phyloP scores from a whole-genome alignment of 2,888 invertebrate genomes.

The Agrochola circellaris region DNA sequence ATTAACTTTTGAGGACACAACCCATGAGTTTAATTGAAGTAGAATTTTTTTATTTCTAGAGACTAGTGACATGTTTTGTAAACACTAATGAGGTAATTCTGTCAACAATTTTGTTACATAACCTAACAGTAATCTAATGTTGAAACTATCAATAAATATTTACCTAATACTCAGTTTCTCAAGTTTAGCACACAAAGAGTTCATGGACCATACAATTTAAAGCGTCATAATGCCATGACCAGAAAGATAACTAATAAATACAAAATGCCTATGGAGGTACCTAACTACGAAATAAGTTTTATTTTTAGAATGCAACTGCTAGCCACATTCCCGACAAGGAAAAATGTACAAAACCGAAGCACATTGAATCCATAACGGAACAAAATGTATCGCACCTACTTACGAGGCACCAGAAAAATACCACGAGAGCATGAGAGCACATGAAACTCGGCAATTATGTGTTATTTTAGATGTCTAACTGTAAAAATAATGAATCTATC shows the following conservation, averaged over 20 bases:
- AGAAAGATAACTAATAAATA: slow-evolving; percentile 11
- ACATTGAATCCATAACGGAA: slow-evolving; percentile 51
- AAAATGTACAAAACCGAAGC: slow-evolving; percentile 51
- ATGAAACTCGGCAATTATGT: slow-evolving; percentile 70
- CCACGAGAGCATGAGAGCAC: slow-evolving; percentile 54
- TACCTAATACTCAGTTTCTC: background rate
- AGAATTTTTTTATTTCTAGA: background rate
- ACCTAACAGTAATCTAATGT: background rate
- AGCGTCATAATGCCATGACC: background rate
- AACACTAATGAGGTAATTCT: slow-evolving; percentile 11
- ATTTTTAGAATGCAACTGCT: slow-evolving; percentile 59
- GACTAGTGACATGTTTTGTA: slow-evolving; percentile 4
- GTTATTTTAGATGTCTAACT: slow-evolving; percentile 75
- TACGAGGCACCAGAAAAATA: slow-evolving; percentile 40
- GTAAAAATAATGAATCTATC: slow-evolving; percentile 74
- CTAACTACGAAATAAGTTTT: slow-evolving; percentile 51
- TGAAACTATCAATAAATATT: background rate
- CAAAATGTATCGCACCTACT: slow-evolving; percentile 48
- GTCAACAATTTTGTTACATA: slow-evolving; percentile 4
- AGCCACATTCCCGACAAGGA: slow-evolving; percentile 52
- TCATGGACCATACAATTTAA: background rate
- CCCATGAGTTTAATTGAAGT: background rate
- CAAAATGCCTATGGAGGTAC: slow-evolving; percentile 35
- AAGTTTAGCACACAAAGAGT: slow-evolving; percentile 14
- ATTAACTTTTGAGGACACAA: background rate